Conservation (phyloP, 1,140 invertebrate genomes). For the Scaptomyza hsui region DNA sequence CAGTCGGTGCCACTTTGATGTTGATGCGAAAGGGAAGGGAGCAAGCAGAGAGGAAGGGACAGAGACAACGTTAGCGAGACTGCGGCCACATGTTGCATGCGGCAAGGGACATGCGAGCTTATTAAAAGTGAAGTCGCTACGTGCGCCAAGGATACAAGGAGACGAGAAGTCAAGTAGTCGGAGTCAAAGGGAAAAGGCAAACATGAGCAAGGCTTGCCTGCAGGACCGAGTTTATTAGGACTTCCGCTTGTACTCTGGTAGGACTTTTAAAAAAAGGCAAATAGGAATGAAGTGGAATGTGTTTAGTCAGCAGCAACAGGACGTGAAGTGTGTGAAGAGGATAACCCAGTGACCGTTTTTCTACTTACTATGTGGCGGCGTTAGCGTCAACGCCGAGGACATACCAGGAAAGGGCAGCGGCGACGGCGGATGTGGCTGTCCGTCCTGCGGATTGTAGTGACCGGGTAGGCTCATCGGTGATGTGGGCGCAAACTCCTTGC, state of each 20-base stretch:
- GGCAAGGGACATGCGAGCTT: constrained; percentile 34
- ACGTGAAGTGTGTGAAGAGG: neutral
- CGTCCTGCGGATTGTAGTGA: constrained; percentile 79
- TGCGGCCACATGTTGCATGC: constrained; percentile 71
- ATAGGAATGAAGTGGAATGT: neutral
- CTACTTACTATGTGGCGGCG: constrained; percentile 90
- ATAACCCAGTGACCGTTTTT: constrained; percentile 64
- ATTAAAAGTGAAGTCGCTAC: constrained; percentile 28
- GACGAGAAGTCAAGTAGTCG: constrained; percentile 1
- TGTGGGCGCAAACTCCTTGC: constrained; percentile 63
- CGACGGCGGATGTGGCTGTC: constrained; percentile 85
- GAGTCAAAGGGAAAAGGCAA: constrained; percentile 4
- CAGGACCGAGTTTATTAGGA: constrained; percentile 46
- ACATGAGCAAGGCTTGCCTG: neutral
- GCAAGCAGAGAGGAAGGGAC: neutral
- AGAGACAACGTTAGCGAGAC: neutral
- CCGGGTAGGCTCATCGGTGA: constrained; percentile 81
- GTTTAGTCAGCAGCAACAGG: constrained; percentile 14
- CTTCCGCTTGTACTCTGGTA: constrained; percentile 40
- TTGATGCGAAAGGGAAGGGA: constrained; percentile 3
- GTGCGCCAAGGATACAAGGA: constrained; percentile 9
- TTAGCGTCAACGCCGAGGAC: constrained; percentile 90
- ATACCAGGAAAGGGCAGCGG: constrained; percentile 88
- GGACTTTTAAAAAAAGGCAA: no score
- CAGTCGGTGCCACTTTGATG: constrained; percentile 58